Conservation (phyloP, 2,797 vertebrate species). For the Tolypeutes matacus region DNA sequence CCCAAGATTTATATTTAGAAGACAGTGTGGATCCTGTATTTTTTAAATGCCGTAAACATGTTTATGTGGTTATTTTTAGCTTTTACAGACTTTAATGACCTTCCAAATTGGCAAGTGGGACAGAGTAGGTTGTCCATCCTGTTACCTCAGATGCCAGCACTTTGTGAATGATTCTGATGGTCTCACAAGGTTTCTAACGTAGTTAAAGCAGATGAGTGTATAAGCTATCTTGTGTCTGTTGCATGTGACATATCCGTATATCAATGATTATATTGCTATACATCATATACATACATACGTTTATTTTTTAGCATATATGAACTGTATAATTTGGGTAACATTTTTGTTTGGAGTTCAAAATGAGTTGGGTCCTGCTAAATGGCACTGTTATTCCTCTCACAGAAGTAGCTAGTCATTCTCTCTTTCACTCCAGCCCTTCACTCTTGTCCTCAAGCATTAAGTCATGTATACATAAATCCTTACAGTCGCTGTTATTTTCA, state of each 20-base stretch:
- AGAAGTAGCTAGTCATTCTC: background rate
- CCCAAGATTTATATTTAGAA: slow-evolving; percentile 73
- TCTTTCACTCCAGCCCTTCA: slow-evolving; percentile 41
- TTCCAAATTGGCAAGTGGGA: slow-evolving; percentile 63
- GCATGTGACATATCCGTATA: background rate
- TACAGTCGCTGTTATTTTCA: slow-evolving; percentile 94
- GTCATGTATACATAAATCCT: slow-evolving; percentile 72
- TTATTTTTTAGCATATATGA: background rate
- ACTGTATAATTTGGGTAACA: background rate
- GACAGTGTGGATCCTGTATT: slow-evolving; percentile 70
- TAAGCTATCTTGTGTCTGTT: background rate
- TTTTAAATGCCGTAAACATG: slow-evolving; percentile 76
- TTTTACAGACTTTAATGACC: slow-evolving; percentile 78
- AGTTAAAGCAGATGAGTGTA: background rate
- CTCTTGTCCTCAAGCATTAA: slow-evolving; percentile 82
- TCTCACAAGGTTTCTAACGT: background rate
- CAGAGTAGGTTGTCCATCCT: slow-evolving; percentile 34
- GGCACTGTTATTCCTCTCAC: background rate
- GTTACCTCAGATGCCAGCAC: slow-evolving; percentile 36
- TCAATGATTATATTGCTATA: background rate
- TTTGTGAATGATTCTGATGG: slow-evolving; percentile 47
- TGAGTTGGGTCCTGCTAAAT: background rate
- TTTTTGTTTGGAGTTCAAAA: slow-evolving; percentile 19
- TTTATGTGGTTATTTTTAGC: slow-evolving; percentile 81
- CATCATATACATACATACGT: background rate